Conservation (phyloP, 2,113 vertebrate genomes). For the Thymallus thymallus region DNA sequence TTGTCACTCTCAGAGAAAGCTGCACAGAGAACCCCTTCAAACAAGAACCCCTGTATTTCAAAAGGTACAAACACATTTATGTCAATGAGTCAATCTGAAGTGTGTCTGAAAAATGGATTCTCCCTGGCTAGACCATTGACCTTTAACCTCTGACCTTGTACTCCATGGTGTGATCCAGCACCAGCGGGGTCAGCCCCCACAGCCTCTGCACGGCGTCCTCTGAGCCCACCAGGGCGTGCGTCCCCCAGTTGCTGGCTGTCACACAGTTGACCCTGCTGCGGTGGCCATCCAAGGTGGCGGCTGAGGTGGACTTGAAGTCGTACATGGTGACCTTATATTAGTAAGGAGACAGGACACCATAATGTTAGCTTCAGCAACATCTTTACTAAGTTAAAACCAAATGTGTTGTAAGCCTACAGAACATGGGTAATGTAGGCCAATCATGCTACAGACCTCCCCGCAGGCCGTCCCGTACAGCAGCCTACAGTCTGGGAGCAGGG, state of each 20-base stretch:
- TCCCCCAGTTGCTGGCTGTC: slow-evolving; percentile 69
- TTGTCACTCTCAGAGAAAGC: slow-evolving; percentile 78
- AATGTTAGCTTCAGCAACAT: too few species aligned
- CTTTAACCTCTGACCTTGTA: slow-evolving; percentile 69
- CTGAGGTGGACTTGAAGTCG: slow-evolving; percentile 36
- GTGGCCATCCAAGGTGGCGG: slow-evolving; percentile 71
- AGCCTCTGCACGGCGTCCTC: slow-evolving; percentile 74
- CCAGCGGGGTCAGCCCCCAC: slow-evolving; percentile 74
- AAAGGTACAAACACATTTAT: background rate
- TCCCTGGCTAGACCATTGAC: background rate
- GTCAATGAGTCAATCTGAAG: too few species aligned
- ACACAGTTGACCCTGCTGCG: slow-evolving; percentile 70
- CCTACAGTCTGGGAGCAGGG: slow-evolving; percentile 57
- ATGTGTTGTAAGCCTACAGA: too few species aligned
- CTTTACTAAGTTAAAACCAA: too few species aligned
- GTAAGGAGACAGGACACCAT: too few species aligned
- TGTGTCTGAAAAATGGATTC: too few species aligned
- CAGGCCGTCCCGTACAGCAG: slow-evolving; percentile 67
- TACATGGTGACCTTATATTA: slow-evolving; percentile 56
- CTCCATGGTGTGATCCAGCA: slow-evolving; percentile 75
- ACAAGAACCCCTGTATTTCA: slow-evolving; percentile 68
- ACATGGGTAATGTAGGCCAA: too few species aligned
- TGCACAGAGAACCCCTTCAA: slow-evolving; percentile 72
- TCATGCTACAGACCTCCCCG: slow-evolving; percentile 26
- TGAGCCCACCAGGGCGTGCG: slow-evolving; percentile 69